Base-by-base conservation (phyloP, 1,140 invertebrate genomes). In the Drosophila ficusphila region DNA sequence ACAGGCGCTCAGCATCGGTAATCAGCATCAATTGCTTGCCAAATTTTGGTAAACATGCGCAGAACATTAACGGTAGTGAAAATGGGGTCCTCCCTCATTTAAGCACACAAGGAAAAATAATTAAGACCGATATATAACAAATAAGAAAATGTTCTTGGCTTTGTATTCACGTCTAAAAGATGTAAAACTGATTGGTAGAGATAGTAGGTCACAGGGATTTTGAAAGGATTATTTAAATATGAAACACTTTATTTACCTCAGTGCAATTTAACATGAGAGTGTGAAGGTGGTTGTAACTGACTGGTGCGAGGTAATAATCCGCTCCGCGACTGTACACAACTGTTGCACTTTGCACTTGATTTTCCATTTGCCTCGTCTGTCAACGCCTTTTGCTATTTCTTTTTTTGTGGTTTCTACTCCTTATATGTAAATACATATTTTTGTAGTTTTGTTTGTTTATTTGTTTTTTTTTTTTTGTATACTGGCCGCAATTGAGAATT, bases 401-500 rank as follows among this genome's bases (percentile, higher is more conserved):
- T 46, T 44, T 14, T 41, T 38, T 4, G 14, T 14, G 23, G 23
- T 25, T 44, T 3, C 4, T 27, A 16, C 23, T 46, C 41, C 41
- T 23, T 42, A 25, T 42, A 16, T 19, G 36, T 18, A 39, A 3
- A 9, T 5, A 19, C 9, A 46, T 27, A 46, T 27, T 19, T 27
- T 27, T 46, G 42, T 46, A 27, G 42, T 12, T 46, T 46, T 25
- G 42, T 46, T 46, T 46, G 23, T 46, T 46, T 46, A 27, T 27
- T 46, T 23, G 23, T 23, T 23, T 23, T 23, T 46, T 4, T 58
- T 36, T 38, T 58, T 38, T 36, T 36, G 56, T 64, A 2, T 8
- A 33, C 42, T 48, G 62, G 60, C 44, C 44, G 64, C 60, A 67
- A 67, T 62, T 62, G 58, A 61, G 58, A 25, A 58, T 44, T 64